These are phyloP conservation scores for Cryptoblepharus egeriae DNA, from an alignment of 2,797 vertebrate species.

Conservation along the genomic window DNA sequence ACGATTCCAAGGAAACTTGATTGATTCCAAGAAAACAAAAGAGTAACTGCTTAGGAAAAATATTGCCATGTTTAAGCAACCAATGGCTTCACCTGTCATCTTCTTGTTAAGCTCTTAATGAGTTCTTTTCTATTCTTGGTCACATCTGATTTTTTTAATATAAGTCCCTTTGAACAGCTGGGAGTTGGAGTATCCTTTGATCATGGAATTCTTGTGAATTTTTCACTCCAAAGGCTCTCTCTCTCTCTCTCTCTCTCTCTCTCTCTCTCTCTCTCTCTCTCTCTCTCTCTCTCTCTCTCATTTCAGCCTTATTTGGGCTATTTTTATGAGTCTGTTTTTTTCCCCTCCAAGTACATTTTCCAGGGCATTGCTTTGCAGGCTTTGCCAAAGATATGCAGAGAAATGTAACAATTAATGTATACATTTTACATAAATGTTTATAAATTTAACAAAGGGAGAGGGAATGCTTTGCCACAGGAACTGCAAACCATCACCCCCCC, in stretches of 20 bases:
- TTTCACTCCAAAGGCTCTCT: slow-evolving; percentile 86
- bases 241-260: not conserved
- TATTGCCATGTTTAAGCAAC: slow-evolving; percentile 78
- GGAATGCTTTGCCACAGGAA: slow-evolving; percentile 85
- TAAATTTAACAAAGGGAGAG: slow-evolving; percentile 87
- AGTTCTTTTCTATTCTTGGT: slow-evolving; percentile 94
- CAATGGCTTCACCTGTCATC: slow-evolving; percentile 89
- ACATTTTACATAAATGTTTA: slow-evolving; percentile 94
- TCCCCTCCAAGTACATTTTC: slow-evolving; percentile 62
- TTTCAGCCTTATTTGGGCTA: slow-evolving; percentile 74
- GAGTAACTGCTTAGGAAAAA: slow-evolving; percentile 76
- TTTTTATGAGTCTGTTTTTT: slow-evolving; percentile 68
- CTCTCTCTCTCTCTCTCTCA: slow-evolving; percentile 35
- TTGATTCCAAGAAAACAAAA: slow-evolving; percentile 74
- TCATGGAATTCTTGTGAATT: slow-evolving; percentile 93
- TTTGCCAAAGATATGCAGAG: slow-evolving; percentile 60
- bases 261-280: slow-evolving; percentile 5
- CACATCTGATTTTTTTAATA: slow-evolving; percentile 91
- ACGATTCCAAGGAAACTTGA: slow-evolving; percentile 65
- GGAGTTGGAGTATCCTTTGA: slow-evolving; percentile 95
- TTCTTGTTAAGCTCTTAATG: slow-evolving; percentile 93
- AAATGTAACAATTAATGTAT: slow-evolving; percentile 80
- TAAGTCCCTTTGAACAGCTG: slow-evolving; percentile 96
- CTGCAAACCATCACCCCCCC: slow-evolving; percentile 51
- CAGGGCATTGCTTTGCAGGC: slow-evolving; percentile 60